A percentile compares a stretch with the other conserved stretches of the same genome.
Evolutionary conservation across 37 sponge, comb jelly and placozoan genomes (phyloP).

Genomic region (Aphrocallistes beatrix): DNA sequence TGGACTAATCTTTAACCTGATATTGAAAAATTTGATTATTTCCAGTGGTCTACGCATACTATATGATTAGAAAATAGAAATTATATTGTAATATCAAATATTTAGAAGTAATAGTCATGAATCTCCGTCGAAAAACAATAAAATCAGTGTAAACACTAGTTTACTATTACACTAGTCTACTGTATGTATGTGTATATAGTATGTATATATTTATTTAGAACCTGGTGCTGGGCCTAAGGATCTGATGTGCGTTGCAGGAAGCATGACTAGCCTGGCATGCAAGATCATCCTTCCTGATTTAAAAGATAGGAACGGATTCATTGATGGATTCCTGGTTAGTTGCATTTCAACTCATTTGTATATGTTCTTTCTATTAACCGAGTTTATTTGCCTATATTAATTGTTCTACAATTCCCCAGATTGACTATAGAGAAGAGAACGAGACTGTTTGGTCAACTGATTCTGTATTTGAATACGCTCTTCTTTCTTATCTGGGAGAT

Average conservation of each 20-base stretch:
- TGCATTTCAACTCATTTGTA: too few species aligned
- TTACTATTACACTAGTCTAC: too few species aligned
- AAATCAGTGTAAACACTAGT: too few species aligned
- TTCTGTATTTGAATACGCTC: not conserved
- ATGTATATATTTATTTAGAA: not conserved
- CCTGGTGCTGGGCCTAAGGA: not conserved
- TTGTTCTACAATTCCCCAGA: not conserved
- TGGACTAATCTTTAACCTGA: too few species aligned
- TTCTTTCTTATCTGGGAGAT: not conserved
- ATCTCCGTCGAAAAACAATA: too few species aligned
- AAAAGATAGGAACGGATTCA: not conserved
- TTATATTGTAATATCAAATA: too few species aligned
- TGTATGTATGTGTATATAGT: too few species aligned
- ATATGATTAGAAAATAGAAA: too few species aligned
- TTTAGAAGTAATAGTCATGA: too few species aligned
- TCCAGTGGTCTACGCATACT: too few species aligned
- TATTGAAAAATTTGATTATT: too few species aligned
- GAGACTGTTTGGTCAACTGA: not conserved
- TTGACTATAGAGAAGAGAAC: not conserved
- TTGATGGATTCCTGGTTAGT: not conserved
- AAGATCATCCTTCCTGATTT: not conserved
- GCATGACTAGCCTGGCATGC: not conserved
- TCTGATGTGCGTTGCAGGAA: not conserved
- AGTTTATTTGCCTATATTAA: not conserved
- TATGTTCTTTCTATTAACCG: too few species aligned